A percentile compares a stretch with the other conserved stretches of the same genome.
Evolutionary conservation across 2,797 vertebrate genomes (phyloP).

Genomic region (Crypturellus tataupa): DNA sequence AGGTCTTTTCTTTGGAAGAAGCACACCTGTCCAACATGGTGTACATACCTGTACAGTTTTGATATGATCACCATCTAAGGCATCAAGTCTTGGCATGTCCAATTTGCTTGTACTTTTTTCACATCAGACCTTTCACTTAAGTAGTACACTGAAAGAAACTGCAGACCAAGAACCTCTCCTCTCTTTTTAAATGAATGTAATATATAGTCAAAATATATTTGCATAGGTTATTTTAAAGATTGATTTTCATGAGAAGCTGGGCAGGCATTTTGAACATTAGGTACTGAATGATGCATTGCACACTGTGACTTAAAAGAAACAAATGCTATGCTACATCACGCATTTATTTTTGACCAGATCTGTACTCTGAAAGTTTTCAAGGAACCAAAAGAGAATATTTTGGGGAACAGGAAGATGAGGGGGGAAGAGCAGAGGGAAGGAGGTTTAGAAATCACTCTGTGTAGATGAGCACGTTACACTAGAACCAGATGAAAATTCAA

Average conservation of each 20-base stretch:
- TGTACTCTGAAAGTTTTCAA: constrained; percentile 77
- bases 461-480: constrained; percentile 34
- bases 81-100: constrained; percentile 82
- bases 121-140: constrained; percentile 81
- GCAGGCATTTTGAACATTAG: constrained; percentile 72
- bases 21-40: constrained; percentile 72
- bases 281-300: constrained; percentile 78
- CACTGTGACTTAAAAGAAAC: constrained; percentile 83
- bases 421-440: not conserved
- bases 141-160: constrained; percentile 64
- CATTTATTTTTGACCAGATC: constrained; percentile 81
- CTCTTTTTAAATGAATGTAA: constrained; percentile 80
- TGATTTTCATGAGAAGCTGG: constrained; percentile 69
- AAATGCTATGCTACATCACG: constrained; percentile 80
- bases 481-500: constrained; percentile 10
- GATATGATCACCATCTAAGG: constrained; percentile 78
- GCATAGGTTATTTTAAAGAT: constrained; percentile 66
- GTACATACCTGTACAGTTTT: constrained; percentile 85
- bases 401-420: not conserved
- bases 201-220: constrained; percentile 69
- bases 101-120: constrained; percentile 82
- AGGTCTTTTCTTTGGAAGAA: constrained; percentile 74
- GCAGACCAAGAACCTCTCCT: constrained; percentile 74
- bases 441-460: constrained; percentile 27
- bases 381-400: constrained; percentile 73